Percentiles rank a stretch among this genome's conserved stretches.
Evolutionary conservation across 2,797 vertebrate genomes (phyloP).

Genomic region (Tauraco hartlaubi): DNA sequence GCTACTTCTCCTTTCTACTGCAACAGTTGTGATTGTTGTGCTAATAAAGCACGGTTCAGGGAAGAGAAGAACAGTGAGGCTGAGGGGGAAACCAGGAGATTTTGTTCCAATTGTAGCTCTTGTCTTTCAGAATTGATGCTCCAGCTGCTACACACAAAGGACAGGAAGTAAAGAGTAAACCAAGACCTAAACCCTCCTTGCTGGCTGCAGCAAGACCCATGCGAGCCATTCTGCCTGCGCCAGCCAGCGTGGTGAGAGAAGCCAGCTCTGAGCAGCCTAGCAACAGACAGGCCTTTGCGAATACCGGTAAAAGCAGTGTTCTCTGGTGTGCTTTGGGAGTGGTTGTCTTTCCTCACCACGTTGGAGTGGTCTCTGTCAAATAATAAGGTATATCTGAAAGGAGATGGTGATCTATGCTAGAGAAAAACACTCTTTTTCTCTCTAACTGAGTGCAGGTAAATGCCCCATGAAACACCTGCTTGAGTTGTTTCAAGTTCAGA

Average conservation of each 20-base stretch:
- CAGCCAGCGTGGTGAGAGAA: conserved; percentile 73
- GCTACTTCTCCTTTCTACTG: neutral
- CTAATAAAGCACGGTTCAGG: neutral
- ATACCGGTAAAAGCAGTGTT: conserved; percentile 72
- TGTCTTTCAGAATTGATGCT: conserved; percentile 70
- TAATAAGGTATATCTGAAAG: neutral
- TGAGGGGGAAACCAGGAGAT: neutral
- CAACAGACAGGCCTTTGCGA: conserved; percentile 70
- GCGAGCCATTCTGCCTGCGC: conserved; percentile 88
- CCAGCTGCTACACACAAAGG: conserved; percentile 64
- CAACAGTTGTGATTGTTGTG: neutral
- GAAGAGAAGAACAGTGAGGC: neutral
- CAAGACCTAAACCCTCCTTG: conserved; percentile 77
- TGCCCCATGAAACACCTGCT: neutral
- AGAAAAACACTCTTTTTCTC: accelerated
- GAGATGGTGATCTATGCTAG: neutral
- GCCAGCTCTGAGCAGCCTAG: conserved; percentile 46
- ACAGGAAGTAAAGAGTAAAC: conserved; percentile 77
- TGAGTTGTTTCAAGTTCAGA: neutral
- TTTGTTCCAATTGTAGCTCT: neutral
- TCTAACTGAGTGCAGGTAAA: neutral
- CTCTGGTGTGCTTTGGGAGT: neutral
- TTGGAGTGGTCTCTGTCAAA: neutral
- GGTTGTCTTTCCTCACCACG: neutral
- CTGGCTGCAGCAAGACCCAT: conserved; percentile 85